phyloP scores from a whole-genome alignment of 2,113 vertebrate species.

The Anas platyrhynchos region DNA sequence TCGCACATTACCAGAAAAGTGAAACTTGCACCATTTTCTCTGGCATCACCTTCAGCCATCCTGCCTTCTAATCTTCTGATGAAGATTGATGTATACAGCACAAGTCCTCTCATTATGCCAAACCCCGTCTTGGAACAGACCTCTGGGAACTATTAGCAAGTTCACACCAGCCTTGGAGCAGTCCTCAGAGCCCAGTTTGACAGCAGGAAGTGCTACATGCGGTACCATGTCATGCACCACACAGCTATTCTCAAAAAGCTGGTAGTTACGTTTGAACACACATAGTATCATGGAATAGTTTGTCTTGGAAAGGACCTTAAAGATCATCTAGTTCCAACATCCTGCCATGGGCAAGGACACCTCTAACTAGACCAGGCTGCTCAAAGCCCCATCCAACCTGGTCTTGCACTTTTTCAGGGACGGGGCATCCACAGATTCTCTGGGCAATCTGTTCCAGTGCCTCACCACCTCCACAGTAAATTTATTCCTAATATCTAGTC shows the following conservation, averaged over 20 bases:
- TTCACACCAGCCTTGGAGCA: neutral
- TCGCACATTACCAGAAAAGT: neutral
- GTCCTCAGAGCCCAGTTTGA: neutral
- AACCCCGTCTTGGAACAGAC: neutral
- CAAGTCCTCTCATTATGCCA: neutral
- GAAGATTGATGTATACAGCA: accelerated
- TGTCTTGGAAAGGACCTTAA: no score
- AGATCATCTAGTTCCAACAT: no score
- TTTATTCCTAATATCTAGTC: no score
- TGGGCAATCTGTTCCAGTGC: no score
- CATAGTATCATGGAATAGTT: no score
- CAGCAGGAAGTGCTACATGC: accelerated
- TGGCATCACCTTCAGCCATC: neutral
- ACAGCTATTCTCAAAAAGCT: neutral
- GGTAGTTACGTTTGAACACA: neutral
- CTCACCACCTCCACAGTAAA: no score
- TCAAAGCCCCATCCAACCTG: no score
- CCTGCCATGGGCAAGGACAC: no score
- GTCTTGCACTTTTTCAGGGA: no score
- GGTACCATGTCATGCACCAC: no score
- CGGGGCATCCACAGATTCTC: no score
- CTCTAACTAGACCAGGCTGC: no score
- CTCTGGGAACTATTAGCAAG: neutral
- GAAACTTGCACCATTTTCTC: neutral
- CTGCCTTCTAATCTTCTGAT: neutral